These are phyloP conservation scores for Ips typographus DNA, from an alignment of 1,140 invertebrate species.

Conservation along the genomic window DNA sequence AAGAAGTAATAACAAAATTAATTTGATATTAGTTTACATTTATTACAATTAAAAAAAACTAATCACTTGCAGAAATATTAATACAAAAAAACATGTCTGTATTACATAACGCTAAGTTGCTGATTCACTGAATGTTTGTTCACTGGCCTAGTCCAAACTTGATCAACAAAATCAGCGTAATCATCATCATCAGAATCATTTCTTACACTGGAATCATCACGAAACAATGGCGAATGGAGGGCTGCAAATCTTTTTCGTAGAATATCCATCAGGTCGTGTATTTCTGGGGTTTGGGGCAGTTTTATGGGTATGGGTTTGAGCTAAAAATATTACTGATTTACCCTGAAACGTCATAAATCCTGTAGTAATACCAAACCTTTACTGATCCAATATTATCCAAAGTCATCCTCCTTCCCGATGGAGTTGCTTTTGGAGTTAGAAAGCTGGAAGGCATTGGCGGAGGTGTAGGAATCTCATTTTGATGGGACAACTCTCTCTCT, in stretches of 20 bases:
- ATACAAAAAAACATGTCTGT: too few species aligned
- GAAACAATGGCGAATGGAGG: slow-evolving; percentile 27
- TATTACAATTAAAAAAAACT: too few species aligned
- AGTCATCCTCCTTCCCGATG: neutral
- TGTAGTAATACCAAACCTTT: neutral
- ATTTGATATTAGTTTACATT: too few species aligned
- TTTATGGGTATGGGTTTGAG: slow-evolving; percentile 4
- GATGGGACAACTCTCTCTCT: neutral
- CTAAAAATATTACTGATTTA: neutral
- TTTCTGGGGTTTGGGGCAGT: slow-evolving; percentile 21
- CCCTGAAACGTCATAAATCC: too few species aligned
- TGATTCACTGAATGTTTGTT: too few species aligned
- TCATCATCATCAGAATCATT: neutral
- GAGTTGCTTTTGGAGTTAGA: neutral
- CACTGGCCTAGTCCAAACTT: too few species aligned
- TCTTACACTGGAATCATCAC: neutral
- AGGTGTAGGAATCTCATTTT: slow-evolving; percentile 4
- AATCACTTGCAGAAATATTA: too few species aligned
- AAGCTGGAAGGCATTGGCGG: slow-evolving; percentile 9
- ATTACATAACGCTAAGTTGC: too few species aligned
- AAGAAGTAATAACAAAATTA: too few species aligned
- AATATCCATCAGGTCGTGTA: slow-evolving; percentile 27
- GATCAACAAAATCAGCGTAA: neutral
- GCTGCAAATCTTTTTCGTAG: slow-evolving; percentile 29
- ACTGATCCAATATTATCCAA: neutral